Conservation (phyloP, 2,113 vertebrate species). For the Leucosticte australis region DNA sequence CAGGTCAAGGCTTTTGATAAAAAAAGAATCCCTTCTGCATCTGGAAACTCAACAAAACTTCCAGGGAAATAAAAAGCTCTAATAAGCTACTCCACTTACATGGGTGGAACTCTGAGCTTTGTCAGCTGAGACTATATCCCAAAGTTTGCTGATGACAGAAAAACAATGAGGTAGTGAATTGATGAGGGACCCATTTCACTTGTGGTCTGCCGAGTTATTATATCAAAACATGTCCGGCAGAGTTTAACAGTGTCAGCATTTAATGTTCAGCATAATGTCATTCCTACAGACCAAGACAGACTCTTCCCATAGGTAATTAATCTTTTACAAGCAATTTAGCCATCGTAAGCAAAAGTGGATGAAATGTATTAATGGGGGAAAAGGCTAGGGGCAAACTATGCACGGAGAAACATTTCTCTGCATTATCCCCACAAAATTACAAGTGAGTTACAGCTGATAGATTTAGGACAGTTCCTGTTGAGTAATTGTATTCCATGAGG, state of each 20-base stretch:
- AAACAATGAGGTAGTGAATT: slow-evolving; percentile 52
- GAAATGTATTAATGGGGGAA: slow-evolving; percentile 54
- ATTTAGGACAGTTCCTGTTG: slow-evolving; percentile 68
- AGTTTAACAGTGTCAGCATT: slow-evolving; percentile 51
- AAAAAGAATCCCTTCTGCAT: neutral
- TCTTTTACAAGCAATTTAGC: slow-evolving; percentile 55
- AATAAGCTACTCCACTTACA: neutral
- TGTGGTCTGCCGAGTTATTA: slow-evolving; percentile 39
- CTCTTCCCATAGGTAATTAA: slow-evolving; percentile 54
- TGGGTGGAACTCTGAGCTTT: neutral
- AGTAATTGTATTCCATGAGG: slow-evolving; percentile 70
- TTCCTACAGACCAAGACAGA: slow-evolving; percentile 39
- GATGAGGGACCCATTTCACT: slow-evolving; percentile 41
- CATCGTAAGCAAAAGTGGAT: slow-evolving; percentile 47
- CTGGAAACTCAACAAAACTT: slow-evolving; percentile 26
- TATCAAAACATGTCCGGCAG: slow-evolving; percentile 29
- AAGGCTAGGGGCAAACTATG: slow-evolving; percentile 27
- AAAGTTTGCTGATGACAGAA: slow-evolving; percentile 54
- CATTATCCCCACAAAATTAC: slow-evolving; percentile 38
- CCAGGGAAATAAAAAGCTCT: slow-evolving; percentile 8
- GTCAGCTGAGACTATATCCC: neutral
- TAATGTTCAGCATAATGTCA: slow-evolving; percentile 34
- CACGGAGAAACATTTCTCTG: slow-evolving; percentile 43
- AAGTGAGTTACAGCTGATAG: slow-evolving; percentile 64
- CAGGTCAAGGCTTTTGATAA: neutral